Evolutionary conservation across 2,888 invertebrate species (phyloP).

Genomic region (Peribatodes rhomboidaria): DNA sequence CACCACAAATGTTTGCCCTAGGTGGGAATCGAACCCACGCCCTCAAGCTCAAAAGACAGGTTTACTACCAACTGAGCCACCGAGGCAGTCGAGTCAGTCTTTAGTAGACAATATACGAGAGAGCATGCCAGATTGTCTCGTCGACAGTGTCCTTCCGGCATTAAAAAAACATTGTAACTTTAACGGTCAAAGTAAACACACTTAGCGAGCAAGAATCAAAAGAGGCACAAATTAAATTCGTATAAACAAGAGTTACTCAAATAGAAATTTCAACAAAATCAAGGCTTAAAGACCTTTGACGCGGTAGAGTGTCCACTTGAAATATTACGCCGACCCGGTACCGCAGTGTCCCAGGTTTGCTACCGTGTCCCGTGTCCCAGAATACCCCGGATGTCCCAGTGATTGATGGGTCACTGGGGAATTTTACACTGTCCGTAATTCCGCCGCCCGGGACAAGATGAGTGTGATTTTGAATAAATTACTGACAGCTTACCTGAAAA

Average conservation of each 20-base stretch:
- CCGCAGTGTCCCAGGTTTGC: slow-evolving; percentile 17
- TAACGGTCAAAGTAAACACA: no score
- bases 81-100: no score
- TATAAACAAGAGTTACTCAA: neutral
- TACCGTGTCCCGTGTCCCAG: slow-evolving; percentile 9
- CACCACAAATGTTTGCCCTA: no score
- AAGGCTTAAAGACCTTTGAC: slow-evolving; percentile 11
- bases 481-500: slow-evolving; percentile 15
- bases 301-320: slow-evolving; percentile 21
- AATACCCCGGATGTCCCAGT: slow-evolving; percentile 16
- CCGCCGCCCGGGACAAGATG: slow-evolving; percentile 5
- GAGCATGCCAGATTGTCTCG: no score
- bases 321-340: slow-evolving; percentile 17
- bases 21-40: no score
- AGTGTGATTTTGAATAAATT: slow-evolving; percentile 28
- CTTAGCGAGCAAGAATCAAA: no score
- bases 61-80: no score
- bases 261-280: slow-evolving; percentile 15
- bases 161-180: no score
- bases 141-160: no score
- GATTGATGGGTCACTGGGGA: slow-evolving; percentile 31
- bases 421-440: slow-evolving; percentile 29
- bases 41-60: no score
- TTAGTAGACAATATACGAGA: no score
- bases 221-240: no score